These are phyloP conservation scores for Phocoena sinus DNA, from an alignment of 2,113 vertebrate genomes.

Conservation along the genomic window DNA sequence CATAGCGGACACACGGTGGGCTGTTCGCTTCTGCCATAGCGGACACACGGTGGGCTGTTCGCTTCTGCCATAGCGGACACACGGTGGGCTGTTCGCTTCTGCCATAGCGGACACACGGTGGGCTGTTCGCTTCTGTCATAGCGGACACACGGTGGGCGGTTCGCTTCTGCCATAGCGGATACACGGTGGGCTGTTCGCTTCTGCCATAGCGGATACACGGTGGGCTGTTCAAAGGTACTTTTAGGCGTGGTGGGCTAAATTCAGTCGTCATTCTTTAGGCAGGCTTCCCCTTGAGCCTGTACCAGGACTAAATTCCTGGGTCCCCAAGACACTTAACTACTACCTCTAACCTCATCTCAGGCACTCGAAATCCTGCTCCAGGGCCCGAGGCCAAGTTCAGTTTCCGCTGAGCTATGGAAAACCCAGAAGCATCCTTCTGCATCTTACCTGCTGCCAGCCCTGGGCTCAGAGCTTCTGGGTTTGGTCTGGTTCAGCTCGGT, in stretches of 20 bases:
- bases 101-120: accelerated
- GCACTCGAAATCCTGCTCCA: not conserved
- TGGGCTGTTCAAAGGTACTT: not conserved
- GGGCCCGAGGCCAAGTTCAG: not conserved
- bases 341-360: not conserved
- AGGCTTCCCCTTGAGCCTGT: not conserved
- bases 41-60: accelerated
- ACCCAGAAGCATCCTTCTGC: not conserved
- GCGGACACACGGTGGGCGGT: accelerated
- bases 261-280: not conserved
- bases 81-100: accelerated
- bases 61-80: not conserved
- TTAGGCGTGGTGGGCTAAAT: not conserved
- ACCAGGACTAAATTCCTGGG: not conserved
- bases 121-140: not conserved
- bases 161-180: not conserved
- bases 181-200: accelerated
- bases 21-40: too few relatives aligned
- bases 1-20: accelerated
- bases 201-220: accelerated
- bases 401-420: not conserved
- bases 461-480: not conserved
- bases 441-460: not conserved
- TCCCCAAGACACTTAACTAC: not conserved
- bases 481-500: not conserved